These are phyloP conservation scores for Megaceryle torquata DNA, from an alignment of 2,113 vertebrate genomes.

Conservation along the genomic window DNA sequence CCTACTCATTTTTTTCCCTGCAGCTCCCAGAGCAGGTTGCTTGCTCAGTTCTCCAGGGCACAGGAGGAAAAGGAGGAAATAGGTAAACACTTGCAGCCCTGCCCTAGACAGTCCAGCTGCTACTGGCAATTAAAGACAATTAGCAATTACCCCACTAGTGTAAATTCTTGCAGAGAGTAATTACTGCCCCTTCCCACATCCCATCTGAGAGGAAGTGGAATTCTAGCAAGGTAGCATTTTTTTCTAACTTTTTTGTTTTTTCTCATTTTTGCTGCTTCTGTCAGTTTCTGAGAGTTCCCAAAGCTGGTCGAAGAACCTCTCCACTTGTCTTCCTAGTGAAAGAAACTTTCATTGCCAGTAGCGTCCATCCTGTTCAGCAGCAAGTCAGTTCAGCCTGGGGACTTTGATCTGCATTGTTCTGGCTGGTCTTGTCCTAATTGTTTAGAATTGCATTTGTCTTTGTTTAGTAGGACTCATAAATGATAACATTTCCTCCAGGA, in stretches of 20 bases:
- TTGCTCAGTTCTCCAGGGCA: not conserved
- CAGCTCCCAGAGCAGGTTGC: not conserved
- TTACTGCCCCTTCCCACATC: not conserved
- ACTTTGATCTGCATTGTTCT: conserved; percentile 21
- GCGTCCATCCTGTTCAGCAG: not conserved
- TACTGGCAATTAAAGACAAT: not conserved
- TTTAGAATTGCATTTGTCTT: conserved; percentile 19
- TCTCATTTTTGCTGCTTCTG: not conserved
- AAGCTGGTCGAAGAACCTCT: not conserved
- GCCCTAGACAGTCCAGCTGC: not conserved
- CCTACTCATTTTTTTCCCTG: not conserved
- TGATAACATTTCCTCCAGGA: conserved; percentile 12
- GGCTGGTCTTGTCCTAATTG: not conserved
- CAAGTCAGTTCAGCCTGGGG: not conserved
- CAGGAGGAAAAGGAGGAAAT: not conserved
- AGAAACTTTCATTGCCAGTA: not conserved
- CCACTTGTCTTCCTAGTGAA: not conserved
- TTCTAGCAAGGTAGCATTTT: not conserved
- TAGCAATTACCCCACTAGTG: not conserved
- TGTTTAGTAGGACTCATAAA: conserved; percentile 18
- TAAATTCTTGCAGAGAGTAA: not conserved
- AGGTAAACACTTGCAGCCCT: not conserved
- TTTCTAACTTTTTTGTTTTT: not conserved
- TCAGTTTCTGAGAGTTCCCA: not conserved
- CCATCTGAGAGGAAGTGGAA: not conserved